phyloP scores from a whole-genome alignment of 2,113 vertebrate genomes.

The Thamnaconus septentrionalis region DNA sequence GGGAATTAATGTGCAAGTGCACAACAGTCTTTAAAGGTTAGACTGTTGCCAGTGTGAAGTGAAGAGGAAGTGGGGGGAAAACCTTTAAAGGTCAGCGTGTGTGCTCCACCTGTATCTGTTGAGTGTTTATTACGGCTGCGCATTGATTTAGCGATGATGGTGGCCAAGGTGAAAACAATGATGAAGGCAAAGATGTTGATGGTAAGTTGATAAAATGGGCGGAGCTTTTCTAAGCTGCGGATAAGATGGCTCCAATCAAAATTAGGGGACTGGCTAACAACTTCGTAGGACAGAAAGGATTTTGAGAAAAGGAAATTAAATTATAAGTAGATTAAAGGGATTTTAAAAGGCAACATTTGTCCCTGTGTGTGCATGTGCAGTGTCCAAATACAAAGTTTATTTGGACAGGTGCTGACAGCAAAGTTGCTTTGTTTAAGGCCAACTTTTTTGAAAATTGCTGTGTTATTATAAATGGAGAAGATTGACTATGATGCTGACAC shows the following conservation, averaged over 20 bases:
- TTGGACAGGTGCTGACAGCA: no score
- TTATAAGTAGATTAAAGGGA: no score
- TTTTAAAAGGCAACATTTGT: no score
- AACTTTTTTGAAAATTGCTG: no score
- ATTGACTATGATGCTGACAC: no score
- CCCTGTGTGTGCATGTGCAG: no score
- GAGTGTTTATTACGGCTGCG: conserved; percentile 78
- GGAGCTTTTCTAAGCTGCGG: conserved; percentile 46
- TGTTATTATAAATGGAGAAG: no score
- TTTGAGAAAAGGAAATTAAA: conserved; percentile 8
- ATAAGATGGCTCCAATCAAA: conserved; percentile 39
- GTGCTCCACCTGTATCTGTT: conserved; percentile 65
- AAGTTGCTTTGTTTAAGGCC: no score
- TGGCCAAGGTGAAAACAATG: conserved; percentile 75
- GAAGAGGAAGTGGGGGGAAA: conserved; percentile 68
- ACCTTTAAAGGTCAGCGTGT: conserved; percentile 79
- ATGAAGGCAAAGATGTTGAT: conserved; percentile 70
- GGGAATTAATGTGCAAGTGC: conserved; percentile 80
- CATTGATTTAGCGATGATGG: conserved; percentile 78
- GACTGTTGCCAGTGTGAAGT: conserved; percentile 65
- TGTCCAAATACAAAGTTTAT: no score
- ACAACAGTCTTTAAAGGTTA: conserved; percentile 84
- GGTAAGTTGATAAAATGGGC: conserved; percentile 70
- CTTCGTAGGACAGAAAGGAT: conserved; percentile 3
- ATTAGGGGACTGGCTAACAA: conserved; percentile 53